phyloP scores from a whole-genome alignment of 2,797 vertebrate species.

The Karalla daura region DNA sequence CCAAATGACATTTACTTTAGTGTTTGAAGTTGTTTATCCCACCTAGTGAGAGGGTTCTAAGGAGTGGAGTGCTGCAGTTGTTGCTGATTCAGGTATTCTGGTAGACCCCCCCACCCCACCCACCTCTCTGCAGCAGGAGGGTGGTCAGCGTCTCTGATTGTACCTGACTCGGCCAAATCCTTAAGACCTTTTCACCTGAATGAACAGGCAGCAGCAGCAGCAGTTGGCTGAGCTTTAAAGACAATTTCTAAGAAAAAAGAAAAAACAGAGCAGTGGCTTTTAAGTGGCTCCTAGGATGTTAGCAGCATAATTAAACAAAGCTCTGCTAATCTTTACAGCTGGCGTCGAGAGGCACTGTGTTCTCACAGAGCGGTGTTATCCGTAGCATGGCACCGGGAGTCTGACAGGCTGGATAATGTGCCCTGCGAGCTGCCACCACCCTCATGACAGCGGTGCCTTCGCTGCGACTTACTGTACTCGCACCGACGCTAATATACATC shows the following conservation, averaged over 20 bases:
- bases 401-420: slow-evolving; percentile 71
- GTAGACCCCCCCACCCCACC: too few species aligned
- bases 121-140: slow-evolving; percentile 1
- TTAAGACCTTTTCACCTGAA: slow-evolving; percentile 52
- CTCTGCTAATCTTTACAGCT: slow-evolving; percentile 79
- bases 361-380: slow-evolving; percentile 49
- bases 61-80: neutral
- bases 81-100: slow-evolving; percentile 30
- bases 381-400: slow-evolving; percentile 39
- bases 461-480: slow-evolving; percentile 26
- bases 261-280: slow-evolving; percentile 53
- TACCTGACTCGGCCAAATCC: slow-evolving; percentile 56
- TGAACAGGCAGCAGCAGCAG: slow-evolving; percentile 46
- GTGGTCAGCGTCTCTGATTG: slow-evolving; percentile 5
- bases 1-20: slow-evolving; percentile 24
- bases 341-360: slow-evolving; percentile 68
- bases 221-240: slow-evolving; percentile 67
- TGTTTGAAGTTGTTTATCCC: slow-evolving; percentile 6
- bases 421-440: slow-evolving; percentile 46
- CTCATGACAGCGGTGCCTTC: slow-evolving; percentile 31
- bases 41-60: neutral
- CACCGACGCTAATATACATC: slow-evolving; percentile 42
- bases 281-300: slow-evolving; percentile 68
- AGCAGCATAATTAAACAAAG: slow-evolving; percentile 80
- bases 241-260: slow-evolving; percentile 49